Evolutionary conservation across 2,113 vertebrate genomes (phyloP).

Genomic region (Bos javanicus): DNA sequence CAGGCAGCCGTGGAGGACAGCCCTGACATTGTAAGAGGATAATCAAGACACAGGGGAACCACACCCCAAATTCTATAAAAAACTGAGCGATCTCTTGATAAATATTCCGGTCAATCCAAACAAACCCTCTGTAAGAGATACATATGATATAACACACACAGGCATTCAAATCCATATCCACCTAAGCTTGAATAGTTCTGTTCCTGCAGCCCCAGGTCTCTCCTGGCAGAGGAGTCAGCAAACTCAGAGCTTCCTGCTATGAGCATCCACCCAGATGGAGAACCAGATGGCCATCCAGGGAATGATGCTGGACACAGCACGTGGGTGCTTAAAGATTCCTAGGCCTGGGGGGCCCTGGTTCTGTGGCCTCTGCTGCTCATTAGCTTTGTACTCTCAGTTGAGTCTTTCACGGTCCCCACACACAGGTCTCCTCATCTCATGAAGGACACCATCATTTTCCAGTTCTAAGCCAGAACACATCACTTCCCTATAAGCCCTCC

Average conservation of each 20-base stretch:
- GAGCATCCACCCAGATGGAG: background rate
- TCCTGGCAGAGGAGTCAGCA: background rate
- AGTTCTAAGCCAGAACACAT: background rate
- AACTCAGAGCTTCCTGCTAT: background rate
- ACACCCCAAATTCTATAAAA: background rate
- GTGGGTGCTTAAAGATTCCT: rapidly evolving
- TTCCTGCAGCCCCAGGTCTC: background rate
- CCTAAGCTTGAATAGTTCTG: background rate
- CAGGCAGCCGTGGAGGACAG: background rate
- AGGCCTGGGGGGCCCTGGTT: background rate
- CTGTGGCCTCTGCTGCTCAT: background rate
- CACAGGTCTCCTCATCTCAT: background rate
- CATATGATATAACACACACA: background rate
- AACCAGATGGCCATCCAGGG: background rate
- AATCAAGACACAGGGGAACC: background rate
- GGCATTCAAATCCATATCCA: background rate
- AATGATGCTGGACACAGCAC: background rate
- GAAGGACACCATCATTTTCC: background rate
- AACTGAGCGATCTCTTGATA: background rate
- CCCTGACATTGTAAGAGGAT: background rate
- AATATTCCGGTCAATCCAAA: background rate
- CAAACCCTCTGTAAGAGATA: background rate
- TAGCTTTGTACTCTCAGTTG: background rate
- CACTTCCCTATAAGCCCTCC: background rate
- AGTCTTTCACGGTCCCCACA: background rate